A percentile compares a stretch with the other conserved stretches of the same genome.
phyloP scores from a whole-genome alignment of 2,113 vertebrate genomes.

The Lasiurus borealis region DNA sequence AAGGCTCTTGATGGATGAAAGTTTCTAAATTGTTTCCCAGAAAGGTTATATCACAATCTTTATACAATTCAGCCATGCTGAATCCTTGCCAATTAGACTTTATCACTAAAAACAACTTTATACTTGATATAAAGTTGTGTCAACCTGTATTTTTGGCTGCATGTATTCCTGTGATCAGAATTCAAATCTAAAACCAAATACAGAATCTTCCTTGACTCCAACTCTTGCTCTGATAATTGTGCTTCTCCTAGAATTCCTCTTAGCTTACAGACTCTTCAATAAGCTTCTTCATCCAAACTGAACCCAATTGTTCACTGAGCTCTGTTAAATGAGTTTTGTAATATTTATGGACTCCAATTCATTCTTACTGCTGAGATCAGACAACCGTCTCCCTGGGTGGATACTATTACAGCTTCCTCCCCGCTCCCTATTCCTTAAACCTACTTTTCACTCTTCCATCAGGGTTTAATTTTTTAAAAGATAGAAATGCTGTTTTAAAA shows the following conservation, averaged over 20 bases:
- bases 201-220: background rate
- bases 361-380: background rate
- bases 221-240: background rate
- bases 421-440: background rate
- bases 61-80: too few species aligned
- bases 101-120: background rate
- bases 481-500: background rate
- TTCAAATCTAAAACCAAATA: slow-evolving; percentile 6
- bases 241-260: background rate
- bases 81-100: background rate
- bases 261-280: background rate
- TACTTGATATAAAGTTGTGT: background rate
- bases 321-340: background rate
- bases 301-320: background rate
- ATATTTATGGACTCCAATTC: background rate
- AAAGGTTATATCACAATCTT: background rate
- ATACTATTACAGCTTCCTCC: background rate
- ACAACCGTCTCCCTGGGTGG: background rate
- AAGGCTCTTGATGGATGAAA: background rate
- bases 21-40: background rate
- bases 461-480: background rate
- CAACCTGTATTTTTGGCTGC: background rate
- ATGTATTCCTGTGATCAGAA: background rate
- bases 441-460: background rate
- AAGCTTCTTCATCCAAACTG: background rate